These are phyloP conservation scores for Mimumesa dahlbomi DNA, from an alignment of 2,888 invertebrate species.

Conservation along the genomic window DNA sequence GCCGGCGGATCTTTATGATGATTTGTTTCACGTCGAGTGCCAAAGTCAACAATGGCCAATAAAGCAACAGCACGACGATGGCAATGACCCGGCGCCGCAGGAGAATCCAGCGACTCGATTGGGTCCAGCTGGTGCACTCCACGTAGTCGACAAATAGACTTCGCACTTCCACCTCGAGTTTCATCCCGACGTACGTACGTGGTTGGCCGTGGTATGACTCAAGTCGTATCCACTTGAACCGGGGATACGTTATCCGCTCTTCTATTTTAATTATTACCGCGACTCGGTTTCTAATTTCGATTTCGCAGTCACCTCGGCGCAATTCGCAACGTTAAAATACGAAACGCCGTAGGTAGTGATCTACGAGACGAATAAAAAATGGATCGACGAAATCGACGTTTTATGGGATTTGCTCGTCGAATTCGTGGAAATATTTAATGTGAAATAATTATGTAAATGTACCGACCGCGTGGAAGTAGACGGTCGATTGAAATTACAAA, in stretches of 20 bases:
- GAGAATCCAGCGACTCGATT: constrained; percentile 35
- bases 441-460: too few species aligned
- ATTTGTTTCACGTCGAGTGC: constrained; percentile 39
- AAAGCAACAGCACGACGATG: constrained; percentile 22
- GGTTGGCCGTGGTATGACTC: constrained; percentile 30
- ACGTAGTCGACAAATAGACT: constrained; percentile 49
- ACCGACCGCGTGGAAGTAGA: too few species aligned
- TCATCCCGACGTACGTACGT: too few species aligned
- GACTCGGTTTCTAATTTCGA: too few species aligned
- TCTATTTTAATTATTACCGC: constrained; percentile 51
- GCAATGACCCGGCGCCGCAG: constrained; percentile 53
- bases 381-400: too few species aligned
- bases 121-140: constrained; percentile 50
- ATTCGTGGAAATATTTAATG: too few species aligned
- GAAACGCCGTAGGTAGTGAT: neutral
- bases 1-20: constrained; percentile 33
- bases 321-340: neutral
- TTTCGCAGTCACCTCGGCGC: neutral
- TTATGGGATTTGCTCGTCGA: too few species aligned
- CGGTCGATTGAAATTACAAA: too few species aligned
- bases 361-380: neutral
- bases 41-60: constrained; percentile 50
- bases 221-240: constrained; percentile 13
- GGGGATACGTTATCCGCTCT: constrained; percentile 22
- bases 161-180: constrained; percentile 36